Conservation (phyloP, 2,797 vertebrate species). For the Spinibarbus caldwelli region DNA sequence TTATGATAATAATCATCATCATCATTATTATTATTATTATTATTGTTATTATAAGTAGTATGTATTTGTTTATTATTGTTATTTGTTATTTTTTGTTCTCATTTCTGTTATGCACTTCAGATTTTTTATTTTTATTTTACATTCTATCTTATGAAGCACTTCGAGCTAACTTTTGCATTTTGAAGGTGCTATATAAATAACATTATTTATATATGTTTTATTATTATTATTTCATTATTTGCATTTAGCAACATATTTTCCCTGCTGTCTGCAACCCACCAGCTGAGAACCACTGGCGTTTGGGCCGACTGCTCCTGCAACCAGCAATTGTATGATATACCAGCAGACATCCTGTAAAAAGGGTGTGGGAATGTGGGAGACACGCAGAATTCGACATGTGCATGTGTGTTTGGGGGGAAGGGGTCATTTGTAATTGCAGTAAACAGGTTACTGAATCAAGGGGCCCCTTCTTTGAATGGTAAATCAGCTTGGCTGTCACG, state of each 20-base stretch:
- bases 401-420: neutral
- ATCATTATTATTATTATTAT: too few species aligned
- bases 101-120: too few species aligned
- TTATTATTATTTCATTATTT: neutral
- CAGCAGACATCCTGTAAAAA: conserved; percentile 30
- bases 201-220: too few species aligned
- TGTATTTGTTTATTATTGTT: too few species aligned
- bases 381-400: conserved; percentile 28
- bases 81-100: too few species aligned
- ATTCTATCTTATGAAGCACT: too few species aligned
- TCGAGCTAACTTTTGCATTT: too few species aligned
- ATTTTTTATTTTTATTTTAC: too few species aligned
- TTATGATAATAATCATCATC: too few species aligned
- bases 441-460: conserved; percentile 49
- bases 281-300: neutral
- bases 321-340: conserved; percentile 32
- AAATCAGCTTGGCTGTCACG: conserved; percentile 55
- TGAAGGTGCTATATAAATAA: too few species aligned
- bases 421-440: conserved; percentile 26
- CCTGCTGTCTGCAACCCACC: neutral
- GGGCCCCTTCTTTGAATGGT: conserved; percentile 48
- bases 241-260: neutral
- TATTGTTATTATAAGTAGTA: too few species aligned
- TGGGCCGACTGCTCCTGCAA: neutral
- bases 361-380: conserved; percentile 11